Conservation (phyloP, 2,113 vertebrate genomes). For the Solea senegalensis region DNA sequence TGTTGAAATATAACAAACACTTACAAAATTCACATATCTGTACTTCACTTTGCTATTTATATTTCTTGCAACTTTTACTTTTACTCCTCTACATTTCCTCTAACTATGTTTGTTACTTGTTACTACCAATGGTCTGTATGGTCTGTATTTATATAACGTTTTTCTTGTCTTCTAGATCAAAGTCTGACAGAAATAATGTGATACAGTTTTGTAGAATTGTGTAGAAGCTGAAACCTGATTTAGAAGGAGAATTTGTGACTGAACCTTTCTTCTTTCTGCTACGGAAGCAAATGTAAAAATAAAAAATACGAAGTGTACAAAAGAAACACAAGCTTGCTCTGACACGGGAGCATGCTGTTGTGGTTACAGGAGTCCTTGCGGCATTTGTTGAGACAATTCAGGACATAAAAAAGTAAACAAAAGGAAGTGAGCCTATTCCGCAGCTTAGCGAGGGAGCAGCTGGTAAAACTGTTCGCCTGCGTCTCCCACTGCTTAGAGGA, state of each 20-base stretch:
- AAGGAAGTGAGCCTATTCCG: not conserved
- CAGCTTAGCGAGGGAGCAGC: not conserved
- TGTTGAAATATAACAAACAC: not conserved
- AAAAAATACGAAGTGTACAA: not conserved
- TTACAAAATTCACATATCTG: no score
- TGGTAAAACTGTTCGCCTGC: not conserved
- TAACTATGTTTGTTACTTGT: no score
- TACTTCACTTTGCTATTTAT: no score
- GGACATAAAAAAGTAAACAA: not conserved
- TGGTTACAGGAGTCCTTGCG: not conserved
- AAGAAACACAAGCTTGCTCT: not conserved
- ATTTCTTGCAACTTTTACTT: no score
- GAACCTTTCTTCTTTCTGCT: no score
- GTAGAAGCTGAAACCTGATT: no score
- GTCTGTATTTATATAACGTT: no score
- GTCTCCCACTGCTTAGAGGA: slow-evolving; percentile 31
- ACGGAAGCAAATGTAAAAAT: no score
- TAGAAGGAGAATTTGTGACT: no score
- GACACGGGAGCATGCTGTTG: not conserved
- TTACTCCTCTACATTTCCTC: no score
- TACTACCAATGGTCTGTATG: not conserved
- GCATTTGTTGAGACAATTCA: not conserved
- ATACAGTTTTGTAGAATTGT: not conserved
- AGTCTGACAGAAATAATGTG: not conserved
- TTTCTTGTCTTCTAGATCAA: no score